phyloP scores from a whole-genome alignment of 2,113 vertebrate genomes.

The Vicugna pacos region DNA sequence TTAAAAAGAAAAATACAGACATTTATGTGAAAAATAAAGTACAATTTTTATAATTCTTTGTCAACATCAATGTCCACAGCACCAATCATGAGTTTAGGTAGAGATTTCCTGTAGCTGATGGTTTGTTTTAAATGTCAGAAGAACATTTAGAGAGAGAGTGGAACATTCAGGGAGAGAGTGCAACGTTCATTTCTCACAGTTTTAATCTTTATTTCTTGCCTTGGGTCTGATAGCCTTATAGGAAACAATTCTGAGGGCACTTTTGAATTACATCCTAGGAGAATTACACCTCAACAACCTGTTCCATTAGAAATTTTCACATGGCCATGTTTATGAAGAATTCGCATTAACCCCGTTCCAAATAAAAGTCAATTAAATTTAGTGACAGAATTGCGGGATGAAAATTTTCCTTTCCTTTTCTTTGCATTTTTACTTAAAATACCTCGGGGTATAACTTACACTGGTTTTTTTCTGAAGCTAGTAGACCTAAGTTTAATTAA shows the following conservation, averaged over 20 bases:
- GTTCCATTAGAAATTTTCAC: not conserved
- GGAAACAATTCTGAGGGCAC: not conserved
- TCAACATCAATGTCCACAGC: not conserved
- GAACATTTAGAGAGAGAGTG: not conserved
- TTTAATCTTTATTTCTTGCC: not conserved
- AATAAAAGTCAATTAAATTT: conserved; percentile 57
- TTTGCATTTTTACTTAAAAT: conserved; percentile 22
- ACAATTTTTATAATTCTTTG: not conserved
- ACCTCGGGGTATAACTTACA: not conserved
- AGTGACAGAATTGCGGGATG: not conserved
- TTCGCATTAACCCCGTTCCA: not conserved
- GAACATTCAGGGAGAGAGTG: not conserved
- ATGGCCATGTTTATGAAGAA: not conserved
- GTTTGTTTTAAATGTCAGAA: conserved; percentile 12
- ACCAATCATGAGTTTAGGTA: not conserved
- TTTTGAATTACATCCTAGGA: not conserved
- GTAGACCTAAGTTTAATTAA: conserved; percentile 47
- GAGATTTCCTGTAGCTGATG: not conserved
- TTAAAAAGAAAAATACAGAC: no score
- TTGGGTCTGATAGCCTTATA: not conserved
- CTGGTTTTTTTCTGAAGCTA: not conserved
- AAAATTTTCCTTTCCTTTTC: not conserved
- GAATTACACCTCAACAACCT: not conserved
- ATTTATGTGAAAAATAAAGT: no score
- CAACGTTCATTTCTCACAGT: not conserved